Evolutionary conservation across 2,113 vertebrate species (phyloP), one percentile per base, ranked within the genome.

Genomic region (Paramormyrops kingsleyae): DNA sequence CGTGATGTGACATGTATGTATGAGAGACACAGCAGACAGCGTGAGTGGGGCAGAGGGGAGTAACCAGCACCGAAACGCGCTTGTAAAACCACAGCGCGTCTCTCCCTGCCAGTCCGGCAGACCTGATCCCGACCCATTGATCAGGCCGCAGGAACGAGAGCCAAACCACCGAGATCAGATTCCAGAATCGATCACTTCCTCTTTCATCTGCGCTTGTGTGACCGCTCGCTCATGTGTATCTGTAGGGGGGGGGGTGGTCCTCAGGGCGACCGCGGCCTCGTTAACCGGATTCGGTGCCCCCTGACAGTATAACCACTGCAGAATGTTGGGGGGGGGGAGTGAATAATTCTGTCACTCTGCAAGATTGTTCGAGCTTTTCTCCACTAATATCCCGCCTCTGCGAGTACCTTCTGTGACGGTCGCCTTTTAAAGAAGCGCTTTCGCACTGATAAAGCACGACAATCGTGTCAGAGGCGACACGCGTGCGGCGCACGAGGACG

Each of bases 101-200:
- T 95, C 93, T 92, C 93, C 94, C 92, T 91, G 92, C 93, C 77
- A 47, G 88, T 88, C 94, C 94, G 94, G 94, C 93, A 94, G 94
- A 94, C 94, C 94, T 94, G 94, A 95, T 95, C 94, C 89, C 91
- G 93, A 94, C 94, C 94, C 93, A 96, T 95, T 96, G 96, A 96
- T 96, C 95, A 96, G 94, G 95, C 93, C 92, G 27, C 62, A 87
- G 94, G 94, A 93, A 94, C 94, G 95, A 95, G 94, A 95, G 93
- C 94, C 95, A 94, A 94, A 95, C 93, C 93, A 89, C 94, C 93
- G 96, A 96, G 94, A 96, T 95, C 93, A 93, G 95, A 96, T 94
- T 95, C 94, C 91, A 91, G 90, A 94, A 96, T 96, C 94, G 95
- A 96, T 95, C 94, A 95, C 95, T 95, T 96, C 95, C 95, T 95